Percentiles rank a stretch among this genome's conserved stretches.
Evolutionary conservation across 2,113 vertebrate genomes (phyloP).

Genomic region (Perca schrenkii): DNA sequence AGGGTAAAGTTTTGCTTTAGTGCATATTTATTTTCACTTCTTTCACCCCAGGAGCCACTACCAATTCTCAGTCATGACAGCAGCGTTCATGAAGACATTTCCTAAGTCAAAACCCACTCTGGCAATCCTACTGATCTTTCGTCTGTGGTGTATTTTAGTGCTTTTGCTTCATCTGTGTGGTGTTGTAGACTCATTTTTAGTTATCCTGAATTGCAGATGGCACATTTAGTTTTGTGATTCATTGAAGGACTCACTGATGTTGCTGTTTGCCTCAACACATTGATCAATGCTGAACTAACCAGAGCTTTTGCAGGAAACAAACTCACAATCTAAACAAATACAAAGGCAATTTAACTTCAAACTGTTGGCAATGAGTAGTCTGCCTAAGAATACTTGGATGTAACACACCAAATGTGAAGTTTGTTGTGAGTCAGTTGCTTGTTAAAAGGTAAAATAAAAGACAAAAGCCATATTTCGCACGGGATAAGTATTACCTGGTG

Average conservation of each 20-base stretch:
- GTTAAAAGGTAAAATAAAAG: slow-evolving; percentile 7
- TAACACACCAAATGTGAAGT: background rate
- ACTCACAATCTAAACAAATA: background rate
- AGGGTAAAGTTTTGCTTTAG: slow-evolving; percentile 18
- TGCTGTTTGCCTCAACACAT: background rate
- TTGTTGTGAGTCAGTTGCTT: slow-evolving; percentile 1
- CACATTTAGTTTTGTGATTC: background rate
- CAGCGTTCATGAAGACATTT: slow-evolving; percentile 11
- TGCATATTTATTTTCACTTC: slow-evolving; percentile 10
- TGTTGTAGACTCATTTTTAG: background rate
- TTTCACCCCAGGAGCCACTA: slow-evolving; percentile 29
- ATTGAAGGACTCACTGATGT: background rate
- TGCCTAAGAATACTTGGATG: background rate
- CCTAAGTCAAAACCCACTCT: slow-evolving; percentile 19
- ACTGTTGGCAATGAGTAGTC: background rate
- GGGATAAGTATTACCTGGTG: too few relatives aligned
- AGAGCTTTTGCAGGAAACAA: background rate
- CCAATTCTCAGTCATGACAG: slow-evolving; percentile 1
- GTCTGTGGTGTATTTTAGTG: background rate
- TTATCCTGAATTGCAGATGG: background rate
- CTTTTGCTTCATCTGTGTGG: background rate
- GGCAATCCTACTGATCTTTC: background rate
- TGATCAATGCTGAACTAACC: background rate
- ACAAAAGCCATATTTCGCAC: background rate
- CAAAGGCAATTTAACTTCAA: background rate